Evolutionary conservation across 2,113 vertebrate genomes (phyloP).

Genomic region (Gavialis gangeticus): DNA sequence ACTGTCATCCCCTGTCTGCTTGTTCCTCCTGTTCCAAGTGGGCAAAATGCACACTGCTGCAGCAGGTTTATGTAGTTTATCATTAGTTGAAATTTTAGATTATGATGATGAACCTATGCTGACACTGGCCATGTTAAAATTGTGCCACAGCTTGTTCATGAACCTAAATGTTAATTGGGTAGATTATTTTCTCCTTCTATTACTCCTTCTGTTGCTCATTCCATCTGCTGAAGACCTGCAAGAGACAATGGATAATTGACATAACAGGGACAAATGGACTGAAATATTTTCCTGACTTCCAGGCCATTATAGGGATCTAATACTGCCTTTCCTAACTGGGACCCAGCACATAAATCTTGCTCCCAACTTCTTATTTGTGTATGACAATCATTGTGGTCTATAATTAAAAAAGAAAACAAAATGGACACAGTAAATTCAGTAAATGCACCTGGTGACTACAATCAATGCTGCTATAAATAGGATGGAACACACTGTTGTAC

Average conservation of each 20-base stretch:
- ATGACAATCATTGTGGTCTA: background rate
- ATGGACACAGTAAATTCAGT: background rate
- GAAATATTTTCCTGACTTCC: background rate
- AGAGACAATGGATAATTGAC: fast-evolving
- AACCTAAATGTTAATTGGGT: background rate
- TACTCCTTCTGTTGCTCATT: background rate
- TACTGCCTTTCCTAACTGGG: background rate
- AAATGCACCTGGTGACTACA: background rate
- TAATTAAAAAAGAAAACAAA: background rate
- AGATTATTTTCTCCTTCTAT: background rate
- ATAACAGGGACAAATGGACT: background rate
- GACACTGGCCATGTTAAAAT: background rate
- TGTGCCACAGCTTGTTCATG: fast-evolving
- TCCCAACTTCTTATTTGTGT: background rate
- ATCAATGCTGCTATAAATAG: fast-evolving
- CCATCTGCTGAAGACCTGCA: background rate
- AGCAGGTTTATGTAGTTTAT: background rate
- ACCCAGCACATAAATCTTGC: background rate
- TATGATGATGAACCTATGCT: background rate
- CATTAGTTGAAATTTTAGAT: background rate
- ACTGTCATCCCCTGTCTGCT: background rate
- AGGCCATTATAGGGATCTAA: background rate
- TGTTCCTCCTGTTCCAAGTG: background rate
- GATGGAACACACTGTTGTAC: background rate
- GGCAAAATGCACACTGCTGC: background rate